These are phyloP conservation scores for Phenganax marumi DNA, from an alignment of 92 coral and sea anemone species.

Conservation along the genomic window DNA sequence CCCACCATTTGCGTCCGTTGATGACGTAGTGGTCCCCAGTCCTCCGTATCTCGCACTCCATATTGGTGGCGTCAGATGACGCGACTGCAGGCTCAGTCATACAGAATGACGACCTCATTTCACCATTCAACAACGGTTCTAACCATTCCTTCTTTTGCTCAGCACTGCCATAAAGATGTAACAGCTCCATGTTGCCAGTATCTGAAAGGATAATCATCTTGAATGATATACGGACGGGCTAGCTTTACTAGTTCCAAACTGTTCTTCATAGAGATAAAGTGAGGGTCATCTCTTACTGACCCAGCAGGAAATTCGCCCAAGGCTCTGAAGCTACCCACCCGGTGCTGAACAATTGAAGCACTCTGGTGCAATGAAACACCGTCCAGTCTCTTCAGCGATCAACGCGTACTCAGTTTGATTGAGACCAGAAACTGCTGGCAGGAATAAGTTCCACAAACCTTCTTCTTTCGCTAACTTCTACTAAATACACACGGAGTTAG, in stretches of 20 bases:
- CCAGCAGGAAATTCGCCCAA: not conserved
- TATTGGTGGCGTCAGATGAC: constrained; percentile 98
- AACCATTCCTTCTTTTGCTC: constrained; percentile 94
- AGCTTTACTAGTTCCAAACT: not conserved
- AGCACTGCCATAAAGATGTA: constrained; percentile 79
- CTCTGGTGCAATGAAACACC: constrained; percentile 82
- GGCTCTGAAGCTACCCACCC: constrained; percentile 48
- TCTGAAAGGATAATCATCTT: constrained; percentile 46
- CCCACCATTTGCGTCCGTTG: constrained; percentile 97
- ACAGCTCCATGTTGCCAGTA: constrained; percentile 98
- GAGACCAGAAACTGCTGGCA: constrained; percentile 85
- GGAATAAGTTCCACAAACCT: constrained; percentile 94
- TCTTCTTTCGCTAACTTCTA: constrained; percentile 71
- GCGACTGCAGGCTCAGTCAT: constrained; percentile 99
- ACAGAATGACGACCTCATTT: constrained; percentile 91
- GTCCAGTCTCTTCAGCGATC: constrained; percentile 86
- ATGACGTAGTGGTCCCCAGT: constrained; percentile 68
- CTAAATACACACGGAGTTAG: not conserved
- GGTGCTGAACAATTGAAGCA: constrained; percentile 97
- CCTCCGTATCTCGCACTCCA: constrained; percentile 80
- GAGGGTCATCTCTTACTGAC: not conserved
- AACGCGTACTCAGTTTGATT: constrained; percentile 88
- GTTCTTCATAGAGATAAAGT: not conserved
- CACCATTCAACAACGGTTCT: constrained; percentile 81
- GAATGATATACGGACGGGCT: not conserved